A percentile compares a stretch with the other conserved stretches of the same genome.
Evolutionary conservation across 37 sponge, comb jelly and placozoan species (phyloP).

Genomic region (Diacarnus erythraeanus): DNA sequence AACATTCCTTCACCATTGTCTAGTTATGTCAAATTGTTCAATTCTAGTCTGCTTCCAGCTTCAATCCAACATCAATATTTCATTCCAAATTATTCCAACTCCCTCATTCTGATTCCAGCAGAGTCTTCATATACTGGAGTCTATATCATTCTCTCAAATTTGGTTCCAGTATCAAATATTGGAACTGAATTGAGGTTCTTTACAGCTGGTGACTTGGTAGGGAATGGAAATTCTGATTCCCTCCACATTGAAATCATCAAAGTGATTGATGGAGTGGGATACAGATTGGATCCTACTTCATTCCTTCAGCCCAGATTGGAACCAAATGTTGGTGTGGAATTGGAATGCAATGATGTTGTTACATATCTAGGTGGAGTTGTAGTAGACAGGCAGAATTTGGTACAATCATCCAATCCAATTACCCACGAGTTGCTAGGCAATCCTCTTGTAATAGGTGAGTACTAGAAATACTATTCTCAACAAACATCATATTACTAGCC

Average conservation of each 20-base stretch:
- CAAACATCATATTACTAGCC: too few relatives aligned
- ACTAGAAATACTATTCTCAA: too few relatives aligned
- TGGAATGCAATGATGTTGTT: constrained; percentile 67
- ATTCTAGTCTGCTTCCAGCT: background rate
- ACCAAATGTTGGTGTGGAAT: constrained; percentile 37
- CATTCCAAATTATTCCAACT: constrained; percentile 1
- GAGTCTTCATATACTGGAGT: constrained; percentile 57
- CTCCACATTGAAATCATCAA: constrained; percentile 66
- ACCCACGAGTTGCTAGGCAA: constrained; percentile 34
- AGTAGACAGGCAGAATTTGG: constrained; percentile 32
- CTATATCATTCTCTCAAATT: constrained; percentile 56
- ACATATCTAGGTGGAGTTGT: constrained; percentile 55
- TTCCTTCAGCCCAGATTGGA: constrained; percentile 56
- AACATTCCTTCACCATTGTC: constrained; percentile 73
- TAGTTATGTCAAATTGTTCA: constrained; percentile 29
- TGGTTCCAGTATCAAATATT: constrained; percentile 28
- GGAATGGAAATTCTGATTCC: background rate
- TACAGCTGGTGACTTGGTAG: constrained; percentile 19
- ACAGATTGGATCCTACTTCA: constrained; percentile 64
- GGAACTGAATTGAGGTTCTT: background rate
- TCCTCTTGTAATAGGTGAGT: constrained; percentile 43
- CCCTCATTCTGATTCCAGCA: constrained; percentile 42
- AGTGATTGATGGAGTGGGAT: constrained; percentile 3
- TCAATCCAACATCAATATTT: background rate
- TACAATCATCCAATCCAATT: background rate